Evolutionary conservation across 2,888 invertebrate genomes (phyloP).

Genomic region (Belgica antarctica): DNA sequence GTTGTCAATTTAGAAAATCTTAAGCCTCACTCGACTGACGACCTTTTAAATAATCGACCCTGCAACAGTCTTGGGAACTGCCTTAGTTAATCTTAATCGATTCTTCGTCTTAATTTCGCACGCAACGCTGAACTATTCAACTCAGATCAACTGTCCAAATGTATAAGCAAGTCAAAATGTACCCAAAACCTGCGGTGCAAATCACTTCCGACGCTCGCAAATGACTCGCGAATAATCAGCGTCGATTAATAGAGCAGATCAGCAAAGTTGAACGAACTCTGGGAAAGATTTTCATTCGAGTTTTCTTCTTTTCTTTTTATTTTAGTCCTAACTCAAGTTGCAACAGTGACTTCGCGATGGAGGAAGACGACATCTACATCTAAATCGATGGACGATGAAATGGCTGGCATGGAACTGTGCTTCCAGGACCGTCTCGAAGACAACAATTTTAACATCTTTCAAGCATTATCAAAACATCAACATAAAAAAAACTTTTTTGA

Average conservation of each 20-base stretch:
- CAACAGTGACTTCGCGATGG: slow-evolving; percentile 78
- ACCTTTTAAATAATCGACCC: no score
- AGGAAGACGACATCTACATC: slow-evolving; percentile 66
- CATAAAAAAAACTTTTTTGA: background rate
- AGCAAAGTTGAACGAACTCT: slow-evolving; percentile 24
- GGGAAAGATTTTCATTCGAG: no score
- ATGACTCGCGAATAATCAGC: slow-evolving; percentile 21
- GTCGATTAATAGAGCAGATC: background rate
- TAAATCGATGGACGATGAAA: slow-evolving; percentile 1
- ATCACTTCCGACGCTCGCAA: background rate
- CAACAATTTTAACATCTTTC: background rate
- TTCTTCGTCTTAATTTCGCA: no score
- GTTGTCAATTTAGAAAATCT: no score
- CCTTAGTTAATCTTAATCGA: no score
- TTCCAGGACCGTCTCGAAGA: background rate
- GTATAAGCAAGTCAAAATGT: no score
- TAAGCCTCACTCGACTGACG: no score
- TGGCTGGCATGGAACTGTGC: background rate
- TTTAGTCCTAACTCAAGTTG: slow-evolving; percentile 79
- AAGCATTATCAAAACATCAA: slow-evolving; percentile 1
- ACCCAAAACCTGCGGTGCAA: no score
- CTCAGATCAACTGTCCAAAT: no score
- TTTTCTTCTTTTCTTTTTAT: no score
- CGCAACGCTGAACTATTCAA: no score
- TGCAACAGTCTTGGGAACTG: no score